These are phyloP conservation scores for Xiphorhynchus elegans DNA, from an alignment of 2,113 vertebrate species.

Conservation along the genomic window DNA sequence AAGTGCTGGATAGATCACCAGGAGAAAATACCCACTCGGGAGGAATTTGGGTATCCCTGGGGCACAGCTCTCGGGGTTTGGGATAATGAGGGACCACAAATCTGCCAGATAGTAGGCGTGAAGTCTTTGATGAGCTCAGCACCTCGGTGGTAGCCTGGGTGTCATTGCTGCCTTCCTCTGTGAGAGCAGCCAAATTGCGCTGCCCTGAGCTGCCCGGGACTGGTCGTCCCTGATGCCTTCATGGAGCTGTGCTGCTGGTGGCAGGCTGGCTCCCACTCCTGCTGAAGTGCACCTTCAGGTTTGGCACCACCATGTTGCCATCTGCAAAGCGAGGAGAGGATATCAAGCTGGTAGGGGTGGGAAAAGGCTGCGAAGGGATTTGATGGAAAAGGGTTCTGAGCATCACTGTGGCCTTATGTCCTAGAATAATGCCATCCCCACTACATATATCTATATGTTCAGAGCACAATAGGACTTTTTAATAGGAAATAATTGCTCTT, in stretches of 20 bases:
- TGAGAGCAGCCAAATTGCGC: not conserved
- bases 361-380: not conserved
- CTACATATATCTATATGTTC: too few species aligned
- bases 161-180: not conserved
- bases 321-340: not conserved
- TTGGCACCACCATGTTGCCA: not conserved
- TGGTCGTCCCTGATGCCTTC: accelerated
- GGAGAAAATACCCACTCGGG: accelerated
- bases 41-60: not conserved
- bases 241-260: not conserved
- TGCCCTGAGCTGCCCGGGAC: not conserved
- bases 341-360: not conserved
- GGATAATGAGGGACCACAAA: not conserved
- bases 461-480: not conserved
- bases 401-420: not conserved
- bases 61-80: not conserved
- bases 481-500: not conserved
- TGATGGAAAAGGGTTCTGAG: not conserved
- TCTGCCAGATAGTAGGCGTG: not conserved
- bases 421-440: not conserved
- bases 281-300: not conserved
- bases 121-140: not conserved
- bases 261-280: not conserved
- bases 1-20: not conserved
- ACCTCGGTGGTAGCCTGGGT: not conserved